phyloP scores from a whole-genome alignment of 2,797 vertebrate genomes.

The Hemitrygon akajei region DNA sequence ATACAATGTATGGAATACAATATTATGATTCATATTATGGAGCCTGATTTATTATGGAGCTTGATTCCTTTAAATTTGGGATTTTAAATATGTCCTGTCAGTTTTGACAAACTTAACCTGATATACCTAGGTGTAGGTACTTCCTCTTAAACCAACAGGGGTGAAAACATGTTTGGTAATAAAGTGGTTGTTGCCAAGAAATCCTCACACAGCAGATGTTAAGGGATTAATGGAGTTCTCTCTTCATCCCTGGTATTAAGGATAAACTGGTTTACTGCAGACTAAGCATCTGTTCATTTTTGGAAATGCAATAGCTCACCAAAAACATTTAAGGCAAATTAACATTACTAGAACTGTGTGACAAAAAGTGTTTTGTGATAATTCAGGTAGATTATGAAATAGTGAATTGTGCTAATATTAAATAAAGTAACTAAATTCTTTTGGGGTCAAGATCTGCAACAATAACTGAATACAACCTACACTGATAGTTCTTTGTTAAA shows the following conservation, averaged over 20 bases:
- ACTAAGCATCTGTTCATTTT: neutral
- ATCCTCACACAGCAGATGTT: constrained; percentile 1
- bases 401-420: neutral
- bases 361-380: neutral
- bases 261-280: neutral
- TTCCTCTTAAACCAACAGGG: neutral
- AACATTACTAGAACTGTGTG: neutral
- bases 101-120: neutral
- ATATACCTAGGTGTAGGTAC: neutral
- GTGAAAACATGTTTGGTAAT: neutral
- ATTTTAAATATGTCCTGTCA: neutral
- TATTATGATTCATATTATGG: no score
- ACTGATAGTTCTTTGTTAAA: neutral
- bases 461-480: neutral
- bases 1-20: no score
- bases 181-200: neutral
- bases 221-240: constrained; percentile 8
- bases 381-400: constrained; percentile 7
- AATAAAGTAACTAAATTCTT: neutral
- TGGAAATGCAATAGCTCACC: neutral
- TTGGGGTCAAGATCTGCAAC: neutral
- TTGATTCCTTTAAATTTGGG: neutral
- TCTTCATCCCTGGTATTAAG: neutral
- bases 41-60: no score
- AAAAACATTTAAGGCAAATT: neutral